Evolutionary conservation across 2,113 vertebrate genomes (phyloP), one percentile per base, ranked within the genome.

Genomic region (Emydocephalus ijimae): DNA sequence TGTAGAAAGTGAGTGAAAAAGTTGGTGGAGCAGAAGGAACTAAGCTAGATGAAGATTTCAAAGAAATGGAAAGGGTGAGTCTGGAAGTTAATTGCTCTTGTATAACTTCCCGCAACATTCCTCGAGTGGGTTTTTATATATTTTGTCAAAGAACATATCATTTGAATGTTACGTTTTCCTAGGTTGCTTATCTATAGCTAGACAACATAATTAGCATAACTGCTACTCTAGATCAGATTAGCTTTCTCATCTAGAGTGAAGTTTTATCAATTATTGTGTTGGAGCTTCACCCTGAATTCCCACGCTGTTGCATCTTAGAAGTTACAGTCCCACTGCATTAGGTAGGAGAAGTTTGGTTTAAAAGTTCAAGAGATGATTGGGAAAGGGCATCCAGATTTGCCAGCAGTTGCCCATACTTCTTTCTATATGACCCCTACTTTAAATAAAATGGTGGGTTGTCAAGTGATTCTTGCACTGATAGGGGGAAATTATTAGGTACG

Each of bases 1-100:
- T 98, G 92, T 98, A 99, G 99, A 98, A 98, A 98, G 99, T 99
- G 96, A 99, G 99, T 94, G 99, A 99, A 97, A 99, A 99, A 96
- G 99, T 99, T 56, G 99, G 99, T 94, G 99, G 99, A 93, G 98
- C 99, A 43, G 99, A 99, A 97, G 99, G 99, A 96, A 99, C 99
- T 48, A 99, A 99, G 95, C 97, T 99, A n/a, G 99, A 99, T 95
- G 98, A 98, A 88, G 99, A 99, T 95, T 99, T 99, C 97, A 99
- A 98, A 94, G 99, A 99, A 95, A 99, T 99, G 99, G 99, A 99
- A 95, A 98, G 98, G 97, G 99, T 98, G 96, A 97, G 98, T 95
- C 20, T 91, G 74, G 92, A 57, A 88, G 34, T 39, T 39, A 89
- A 5, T 43, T 6, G n/a, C 8, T 45, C 20, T 50, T 57, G 21